Base-by-base conservation (phyloP, 2,888 invertebrate species). In the Orchesella flavescens region DNA sequence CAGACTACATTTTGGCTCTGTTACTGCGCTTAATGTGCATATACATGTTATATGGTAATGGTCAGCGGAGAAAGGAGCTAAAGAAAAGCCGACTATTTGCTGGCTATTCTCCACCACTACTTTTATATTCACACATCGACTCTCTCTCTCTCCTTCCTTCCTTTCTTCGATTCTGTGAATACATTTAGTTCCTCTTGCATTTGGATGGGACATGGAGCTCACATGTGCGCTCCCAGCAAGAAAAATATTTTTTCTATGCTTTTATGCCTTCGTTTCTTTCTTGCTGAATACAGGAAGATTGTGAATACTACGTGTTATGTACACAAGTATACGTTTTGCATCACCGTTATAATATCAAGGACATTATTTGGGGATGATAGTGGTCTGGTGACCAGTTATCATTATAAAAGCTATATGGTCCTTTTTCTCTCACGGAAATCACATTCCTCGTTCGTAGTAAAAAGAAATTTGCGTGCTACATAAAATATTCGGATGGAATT, bases 121-220 rank as follows among this genome's bases (percentile, higher is more conserved):
- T 34, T 61, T 34, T 69, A 46, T 57, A 68, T 49, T 53, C 73
- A 73, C 76, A 34, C 66, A 57, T 69, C 43, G 43, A 57, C 74
- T 77, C 72, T 19, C 59, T 34, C 24, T 59, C 19, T 73, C 19
- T 43, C 46, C 23, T 69, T 43, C 46, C 23, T 69, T 43, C 68
- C 68, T 21, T 68, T 49, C 68, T 68, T 49, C 49, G 23, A 68
- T 65, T 65, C 17, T 19, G 61, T 69, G 78, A 78, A 63, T 72
- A 79, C 71, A 79, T 79, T 72, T 57, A 21, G n/a, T 46, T 68
- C 34, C 12, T 24, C 49, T 66, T 65, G 34, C 34, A 34, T 53
- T 66, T 65, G 34, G 3, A 34, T 53, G 53, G 53, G 34, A 34
- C 34, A 34, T 34, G 34, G 34, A 34, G 13, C 61, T 57, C 57